Evolutionary conservation across 2,888 invertebrate genomes (phyloP), one percentile per base, ranked within the genome.

Genomic region (Orchestes rusci): DNA sequence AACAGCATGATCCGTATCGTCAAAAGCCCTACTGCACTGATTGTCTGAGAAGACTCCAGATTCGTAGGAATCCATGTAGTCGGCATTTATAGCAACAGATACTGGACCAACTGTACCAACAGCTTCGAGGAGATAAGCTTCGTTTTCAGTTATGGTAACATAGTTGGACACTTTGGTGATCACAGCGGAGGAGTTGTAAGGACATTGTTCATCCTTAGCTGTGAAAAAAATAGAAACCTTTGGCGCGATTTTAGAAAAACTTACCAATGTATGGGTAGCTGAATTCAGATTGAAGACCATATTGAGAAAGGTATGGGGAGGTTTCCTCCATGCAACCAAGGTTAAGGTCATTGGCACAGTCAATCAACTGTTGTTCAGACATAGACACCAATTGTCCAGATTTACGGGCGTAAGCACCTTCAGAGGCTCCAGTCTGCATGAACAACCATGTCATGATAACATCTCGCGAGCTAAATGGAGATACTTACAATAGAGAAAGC

Each of bases 341-440:
- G 17, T 34, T 15, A 17, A 53, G 55, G 7, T 53, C 56, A 4
- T 13, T 3, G 16, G 45, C 18, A 39, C 56, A 56, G 39, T 56
- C 56, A 15, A 55, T 31, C 33, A 56, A 37, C 31, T 53, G 48
- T 50, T 55, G 55, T 41, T 55, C 54, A 29, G 53, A 53, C 13
- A 56, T 33, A 12, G 50, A 42, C 4, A 50, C 38, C n/a, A 56
- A 31, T 30, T 45, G 32, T 23, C 50, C 48, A 12, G 39, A 34
- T 35, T 44, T 51, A 3, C 47, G 28, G 32, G 31, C 43, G 31
- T 53, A 40, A 18, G 51, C 48, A 30, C 50, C 50, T 45, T 56
- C 56, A 12, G 51, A 34, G 8, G 53, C 40, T 3, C 54, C 56
- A 23, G 48, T 49, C 54, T 54, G n/a, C n/a, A n/a, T n/a, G n/a